Evolutionary conservation across 2,888 invertebrate species (phyloP).

Genomic region (Stenotaenia linearis): DNA sequence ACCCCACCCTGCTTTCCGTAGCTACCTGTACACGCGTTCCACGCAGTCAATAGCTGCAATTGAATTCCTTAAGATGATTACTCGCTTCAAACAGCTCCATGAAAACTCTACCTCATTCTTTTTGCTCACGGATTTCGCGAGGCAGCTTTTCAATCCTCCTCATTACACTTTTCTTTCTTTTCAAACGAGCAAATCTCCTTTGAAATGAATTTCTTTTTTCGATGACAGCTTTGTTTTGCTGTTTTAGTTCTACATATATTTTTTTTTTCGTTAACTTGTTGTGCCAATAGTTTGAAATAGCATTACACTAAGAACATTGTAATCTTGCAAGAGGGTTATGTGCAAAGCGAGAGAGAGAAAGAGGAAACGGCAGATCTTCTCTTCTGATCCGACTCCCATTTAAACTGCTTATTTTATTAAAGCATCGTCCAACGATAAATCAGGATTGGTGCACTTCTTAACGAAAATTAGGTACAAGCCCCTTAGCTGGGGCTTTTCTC

Average conservation of each 20-base stretch:
- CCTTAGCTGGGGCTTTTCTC: slow-evolving; percentile 14
- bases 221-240: slow-evolving; percentile 24
- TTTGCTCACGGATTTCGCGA: background rate
- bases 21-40: slow-evolving; percentile 1
- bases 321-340: slow-evolving; percentile 34
- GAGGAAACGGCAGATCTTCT: slow-evolving; percentile 34
- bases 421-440: slow-evolving; percentile 37
- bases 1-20: slow-evolving; percentile 5
- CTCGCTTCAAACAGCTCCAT: background rate
- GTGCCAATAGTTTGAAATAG: slow-evolving; percentile 34
- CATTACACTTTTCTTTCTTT: slow-evolving; percentile 15
- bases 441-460: slow-evolving; percentile 36
- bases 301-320: slow-evolving; percentile 37
- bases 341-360: slow-evolving; percentile 31
- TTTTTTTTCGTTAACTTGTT: background rate
- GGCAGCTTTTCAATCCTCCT: background rate
- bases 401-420: slow-evolving; percentile 38
- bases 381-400: slow-evolving; percentile 36
- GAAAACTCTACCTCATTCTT: slow-evolving; percentile 9
- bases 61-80: slow-evolving; percentile 10
- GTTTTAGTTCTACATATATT: background rate
- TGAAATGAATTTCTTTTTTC: slow-evolving; percentile 8
- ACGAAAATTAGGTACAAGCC: slow-evolving; percentile 33
- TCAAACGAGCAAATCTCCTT: background rate
- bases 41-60: slow-evolving; percentile 15